Evolutionary conservation across 2,888 invertebrate species (phyloP).

Genomic region (Helleia helle): DNA sequence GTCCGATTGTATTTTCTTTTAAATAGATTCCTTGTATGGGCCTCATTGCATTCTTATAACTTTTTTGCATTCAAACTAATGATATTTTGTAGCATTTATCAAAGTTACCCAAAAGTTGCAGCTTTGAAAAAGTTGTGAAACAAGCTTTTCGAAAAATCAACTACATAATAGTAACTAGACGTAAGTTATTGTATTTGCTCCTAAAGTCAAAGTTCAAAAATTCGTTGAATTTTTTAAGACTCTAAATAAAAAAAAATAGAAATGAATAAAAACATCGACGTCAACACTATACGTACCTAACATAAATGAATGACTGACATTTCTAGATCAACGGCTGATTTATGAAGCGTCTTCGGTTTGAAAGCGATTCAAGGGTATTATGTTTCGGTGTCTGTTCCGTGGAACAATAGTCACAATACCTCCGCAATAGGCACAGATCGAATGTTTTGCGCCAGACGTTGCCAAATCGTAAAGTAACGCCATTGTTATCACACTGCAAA

Average conservation of each 20-base stretch:
- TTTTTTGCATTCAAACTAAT: no score
- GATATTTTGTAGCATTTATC: no score
- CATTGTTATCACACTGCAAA: slow-evolving; percentile 37
- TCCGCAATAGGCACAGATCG: slow-evolving; percentile 27
- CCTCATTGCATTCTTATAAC: no score
- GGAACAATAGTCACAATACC: slow-evolving; percentile 23
- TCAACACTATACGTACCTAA: slow-evolving; percentile 16
- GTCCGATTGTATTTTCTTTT: no score
- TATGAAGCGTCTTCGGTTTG: slow-evolving; percentile 23
- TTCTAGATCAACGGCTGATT: slow-evolving; percentile 33
- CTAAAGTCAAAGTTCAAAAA: no score
- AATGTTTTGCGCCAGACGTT: slow-evolving; percentile 37
- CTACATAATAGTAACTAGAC: no score
- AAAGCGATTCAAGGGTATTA: slow-evolving; percentile 29
- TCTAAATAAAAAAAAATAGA: neutral
- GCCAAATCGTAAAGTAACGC: slow-evolving; percentile 31
- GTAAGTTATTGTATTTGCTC: no score
- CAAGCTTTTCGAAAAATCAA: no score
- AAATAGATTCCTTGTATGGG: no score
- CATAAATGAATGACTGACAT: slow-evolving; percentile 41
- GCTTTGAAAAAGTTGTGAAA: no score
- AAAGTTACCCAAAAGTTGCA: no score
- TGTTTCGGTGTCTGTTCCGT: slow-evolving; percentile 26
- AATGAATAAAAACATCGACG: neutral
- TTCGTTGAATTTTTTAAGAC: no score